These are phyloP conservation scores for Sturmia bella DNA, from an alignment of 2,888 invertebrate genomes.

Conservation along the genomic window DNA sequence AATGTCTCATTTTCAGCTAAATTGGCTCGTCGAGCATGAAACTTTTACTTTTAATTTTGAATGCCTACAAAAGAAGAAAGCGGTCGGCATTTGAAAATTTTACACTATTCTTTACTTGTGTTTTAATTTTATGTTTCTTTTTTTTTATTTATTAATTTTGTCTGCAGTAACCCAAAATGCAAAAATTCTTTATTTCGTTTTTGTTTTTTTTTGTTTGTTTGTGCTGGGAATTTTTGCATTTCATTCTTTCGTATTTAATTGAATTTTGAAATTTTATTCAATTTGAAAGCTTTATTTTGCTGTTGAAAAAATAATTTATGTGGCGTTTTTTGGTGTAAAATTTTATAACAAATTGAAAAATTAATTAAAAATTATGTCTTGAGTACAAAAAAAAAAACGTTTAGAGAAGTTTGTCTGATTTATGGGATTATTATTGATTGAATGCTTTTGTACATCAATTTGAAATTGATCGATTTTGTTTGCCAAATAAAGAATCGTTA, in stretches of 20 bases:
- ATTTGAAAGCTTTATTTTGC: constrained; percentile 39
- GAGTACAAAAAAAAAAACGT: background rate
- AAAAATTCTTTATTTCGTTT: constrained; percentile 23
- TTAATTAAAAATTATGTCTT: constrained; percentile 31
- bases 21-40: constrained; percentile 66
- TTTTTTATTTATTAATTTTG: constrained; percentile 4
- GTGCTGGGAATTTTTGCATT: constrained; percentile 48
- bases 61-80: constrained; percentile 11
- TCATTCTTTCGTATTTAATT: constrained; percentile 27
- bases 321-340: constrained; percentile 26
- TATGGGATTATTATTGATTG: background rate
- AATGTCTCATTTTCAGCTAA: constrained; percentile 67
- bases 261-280: constrained; percentile 34
- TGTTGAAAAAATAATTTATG: constrained; percentile 51
- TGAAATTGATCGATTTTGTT: background rate
- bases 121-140: constrained; percentile 13
- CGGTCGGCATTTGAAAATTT: constrained; percentile 58
- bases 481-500: background rate
- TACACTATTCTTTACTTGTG: constrained; percentile 49
- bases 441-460: background rate
- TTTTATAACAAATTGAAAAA: constrained; percentile 42
- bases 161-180: constrained; percentile 1
- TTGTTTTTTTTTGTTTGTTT: constrained; percentile 39
- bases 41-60: constrained; percentile 42
- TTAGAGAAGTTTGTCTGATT: background rate